Evolutionary conservation across 2,113 vertebrate species (phyloP).

Genomic region (Alligator mississippiensis): DNA sequence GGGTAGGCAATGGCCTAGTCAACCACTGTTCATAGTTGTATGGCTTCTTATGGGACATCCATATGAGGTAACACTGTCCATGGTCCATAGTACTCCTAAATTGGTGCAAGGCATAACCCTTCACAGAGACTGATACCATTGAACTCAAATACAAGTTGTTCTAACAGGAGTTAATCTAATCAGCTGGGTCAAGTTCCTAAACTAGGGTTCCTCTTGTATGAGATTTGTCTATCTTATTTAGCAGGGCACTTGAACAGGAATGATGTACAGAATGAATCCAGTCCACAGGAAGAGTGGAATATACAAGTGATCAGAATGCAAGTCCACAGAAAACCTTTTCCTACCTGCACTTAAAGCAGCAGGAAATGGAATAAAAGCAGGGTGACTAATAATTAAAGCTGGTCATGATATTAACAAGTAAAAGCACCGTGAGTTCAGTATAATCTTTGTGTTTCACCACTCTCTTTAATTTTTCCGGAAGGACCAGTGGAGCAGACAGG

Average conservation of each 20-base stretch:
- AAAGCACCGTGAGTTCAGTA: slow-evolving; percentile 20
- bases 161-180: not conserved
- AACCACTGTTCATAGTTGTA: not conserved
- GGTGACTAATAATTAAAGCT: not conserved
- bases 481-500: slow-evolving; percentile 26
- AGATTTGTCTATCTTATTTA: not conserved
- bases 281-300: rapidly evolving
- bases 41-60: not conserved
- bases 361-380: not conserved
- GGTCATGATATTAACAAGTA: not conserved
- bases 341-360: not conserved
- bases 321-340: not conserved
- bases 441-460: slow-evolving; percentile 22
- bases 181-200: rapidly evolving
- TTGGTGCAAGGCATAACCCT: rapidly evolving
- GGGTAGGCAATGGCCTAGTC: not conserved
- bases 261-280: rapidly evolving
- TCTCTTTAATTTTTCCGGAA: not conserved
- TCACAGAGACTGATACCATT: too few relatives aligned
- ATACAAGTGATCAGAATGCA: rapidly evolving
- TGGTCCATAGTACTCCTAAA: not conserved
- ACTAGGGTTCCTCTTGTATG: rapidly evolving
- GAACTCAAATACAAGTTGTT: not conserved
- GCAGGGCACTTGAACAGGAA: not conserved
- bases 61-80: not conserved